Evolutionary conservation across 2,888 invertebrate genomes (phyloP).

Genomic region (Petrolisthes manimaculis): DNA sequence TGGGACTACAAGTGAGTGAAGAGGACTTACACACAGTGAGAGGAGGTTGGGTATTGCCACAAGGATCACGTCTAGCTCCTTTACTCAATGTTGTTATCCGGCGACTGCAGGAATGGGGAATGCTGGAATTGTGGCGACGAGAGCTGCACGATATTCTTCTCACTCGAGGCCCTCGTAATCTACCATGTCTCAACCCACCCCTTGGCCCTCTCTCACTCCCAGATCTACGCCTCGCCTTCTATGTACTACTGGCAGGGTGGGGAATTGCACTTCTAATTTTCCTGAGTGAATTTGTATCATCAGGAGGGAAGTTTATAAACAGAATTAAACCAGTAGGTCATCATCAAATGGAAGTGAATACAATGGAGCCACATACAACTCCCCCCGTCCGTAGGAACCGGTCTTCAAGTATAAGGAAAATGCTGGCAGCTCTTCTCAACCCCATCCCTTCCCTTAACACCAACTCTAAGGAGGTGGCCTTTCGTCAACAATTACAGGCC

Average conservation of each 20-base stretch:
- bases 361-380: neutral
- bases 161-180: conserved; percentile 33
- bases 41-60: conserved; percentile 53
- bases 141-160: conserved; percentile 45
- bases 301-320: too few species aligned
- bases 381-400: neutral
- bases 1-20: conserved; percentile 52
- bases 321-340: too few species aligned
- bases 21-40: conserved; percentile 56
- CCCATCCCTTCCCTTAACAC: conserved; percentile 25
- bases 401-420: neutral
- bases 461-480: conserved; percentile 19
- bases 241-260: conserved; percentile 50
- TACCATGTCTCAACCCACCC: conserved; percentile 56
- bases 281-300: conserved; percentile 19
- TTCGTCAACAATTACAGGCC: conserved; percentile 29
- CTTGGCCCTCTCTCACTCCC: conserved; percentile 34
- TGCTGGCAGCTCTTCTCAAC: conserved; percentile 9
- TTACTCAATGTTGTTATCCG: conserved; percentile 49
- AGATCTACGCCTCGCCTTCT: conserved; percentile 54
- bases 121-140: conserved; percentile 52
- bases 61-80: conserved; percentile 33
- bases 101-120: conserved; percentile 51
- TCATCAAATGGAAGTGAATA: too few species aligned
- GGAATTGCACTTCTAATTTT: conserved; percentile 25